These are phyloP conservation scores for Sternotherus odoratus DNA, from an alignment of 2,797 vertebrate genomes.

Conservation along the genomic window DNA sequence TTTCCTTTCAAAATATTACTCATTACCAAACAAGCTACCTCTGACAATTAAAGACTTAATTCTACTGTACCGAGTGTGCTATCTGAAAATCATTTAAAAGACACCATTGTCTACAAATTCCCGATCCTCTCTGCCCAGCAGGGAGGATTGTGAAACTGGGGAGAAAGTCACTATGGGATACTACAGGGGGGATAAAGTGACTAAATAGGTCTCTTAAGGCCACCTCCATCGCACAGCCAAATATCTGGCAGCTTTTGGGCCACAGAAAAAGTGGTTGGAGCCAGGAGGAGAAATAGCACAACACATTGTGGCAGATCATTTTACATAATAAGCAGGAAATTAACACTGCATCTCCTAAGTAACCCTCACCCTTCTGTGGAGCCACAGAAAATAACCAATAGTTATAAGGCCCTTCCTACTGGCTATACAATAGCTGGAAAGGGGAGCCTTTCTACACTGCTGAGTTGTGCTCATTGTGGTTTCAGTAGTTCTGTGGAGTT, in stretches of 20 bases:
- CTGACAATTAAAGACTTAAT: neutral
- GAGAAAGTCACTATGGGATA: neutral
- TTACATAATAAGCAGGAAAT: neutral
- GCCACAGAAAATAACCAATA: rapidly evolving
- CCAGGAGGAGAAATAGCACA: neutral
- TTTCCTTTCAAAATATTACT: neutral
- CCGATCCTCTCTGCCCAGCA: rapidly evolving
- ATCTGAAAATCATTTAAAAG: neutral
- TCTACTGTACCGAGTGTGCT: neutral
- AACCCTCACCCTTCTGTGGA: neutral
- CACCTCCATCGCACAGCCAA: rapidly evolving
- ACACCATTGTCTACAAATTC: neutral
- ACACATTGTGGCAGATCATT: neutral
- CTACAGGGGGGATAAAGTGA: neutral
- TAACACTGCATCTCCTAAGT: rapidly evolving
- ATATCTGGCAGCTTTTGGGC: neutral
- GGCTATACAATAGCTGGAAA: too few relatives aligned
- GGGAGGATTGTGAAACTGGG: neutral
- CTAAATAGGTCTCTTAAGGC: neutral
- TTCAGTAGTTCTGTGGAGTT: neutral
- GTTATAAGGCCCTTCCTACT: neutral
- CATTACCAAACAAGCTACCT: neutral
- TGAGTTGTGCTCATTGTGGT: neutral
- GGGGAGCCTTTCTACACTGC: neutral
- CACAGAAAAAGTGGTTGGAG: neutral